These are phyloP conservation scores for Petrosia ficiformis DNA, from an alignment of 37 sponge, comb jelly and placozoan species.

Conservation along the genomic window DNA sequence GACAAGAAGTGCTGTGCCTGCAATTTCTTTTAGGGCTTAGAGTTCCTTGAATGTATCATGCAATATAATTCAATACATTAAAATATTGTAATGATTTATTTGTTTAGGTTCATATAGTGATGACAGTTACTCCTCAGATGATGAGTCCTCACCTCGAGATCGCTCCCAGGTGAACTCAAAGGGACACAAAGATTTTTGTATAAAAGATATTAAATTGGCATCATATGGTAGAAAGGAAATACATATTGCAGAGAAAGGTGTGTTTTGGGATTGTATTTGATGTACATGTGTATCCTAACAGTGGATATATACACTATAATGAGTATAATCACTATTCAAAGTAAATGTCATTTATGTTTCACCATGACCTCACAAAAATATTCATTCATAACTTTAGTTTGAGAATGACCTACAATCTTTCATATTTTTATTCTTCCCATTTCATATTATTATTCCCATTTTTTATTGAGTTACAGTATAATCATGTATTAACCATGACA, in stretches of 20 bases:
- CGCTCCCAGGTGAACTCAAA: slow-evolving; percentile 29
- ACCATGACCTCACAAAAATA: not conserved
- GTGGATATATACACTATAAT: slow-evolving; percentile 31
- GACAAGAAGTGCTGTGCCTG: too few relatives aligned
- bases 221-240: slow-evolving; percentile 73
- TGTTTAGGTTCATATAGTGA: slow-evolving; percentile 10
- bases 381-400: too few relatives aligned
- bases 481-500: too few relatives aligned
- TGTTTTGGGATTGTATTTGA: too few relatives aligned
- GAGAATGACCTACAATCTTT: too few relatives aligned
- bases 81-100: too few relatives aligned
- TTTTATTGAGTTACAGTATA: not conserved
- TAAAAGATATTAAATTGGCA: slow-evolving; percentile 55
- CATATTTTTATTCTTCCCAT: not conserved
- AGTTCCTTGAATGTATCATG: too few relatives aligned
- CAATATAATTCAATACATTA: too few relatives aligned
- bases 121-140: slow-evolving; percentile 38
- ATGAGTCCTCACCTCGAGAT: slow-evolving; percentile 28
- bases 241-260: slow-evolving; percentile 72
- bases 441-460: not conserved
- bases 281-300: slow-evolving; percentile 35
- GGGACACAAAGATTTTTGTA: slow-evolving; percentile 74
- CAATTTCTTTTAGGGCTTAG: too few relatives aligned
- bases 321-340: slow-evolving; percentile 9
- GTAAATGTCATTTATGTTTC: slow-evolving; percentile 2